Evolutionary conservation across 2,113 vertebrate genomes (phyloP), one percentile per base, ranked within the genome.

Genomic region (Hippocampus mohnikei): DNA sequence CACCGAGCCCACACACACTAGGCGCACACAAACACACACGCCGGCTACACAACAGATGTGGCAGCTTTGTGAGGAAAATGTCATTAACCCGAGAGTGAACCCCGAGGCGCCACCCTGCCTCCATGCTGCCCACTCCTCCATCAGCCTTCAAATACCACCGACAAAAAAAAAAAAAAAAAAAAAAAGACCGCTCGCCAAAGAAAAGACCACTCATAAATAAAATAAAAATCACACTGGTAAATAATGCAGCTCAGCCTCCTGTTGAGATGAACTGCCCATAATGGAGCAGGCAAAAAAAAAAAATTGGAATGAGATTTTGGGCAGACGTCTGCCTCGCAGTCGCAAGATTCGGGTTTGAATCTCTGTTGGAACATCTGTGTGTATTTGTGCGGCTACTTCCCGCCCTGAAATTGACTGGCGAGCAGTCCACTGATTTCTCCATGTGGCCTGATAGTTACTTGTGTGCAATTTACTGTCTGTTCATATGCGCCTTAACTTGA

Each of bases 141-240:
- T 71, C 75, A 73, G 65, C 63, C 21, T 79, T 78, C 67, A 86
- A 88, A 88, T 87, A 83, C 82, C 85, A 87, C 76, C 76, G 21
- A 25, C n/a, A 42, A 64, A 44, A 16, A 33, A 61, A 61, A 61
- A 27, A 29, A 15, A 5, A 46, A 46, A 20, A 8, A 5, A 52
- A 52, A 21, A 52, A 21, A 8, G 3, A 20, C 50, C 2, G 18
- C 20, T 20, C 20, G 20, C 52, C 52, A 53, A 53, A 21, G 20
- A 53, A 53, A 53, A 53, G 52, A 21, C 15, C 33, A 40, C 13
- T 61, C 16, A 62, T 62, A 62, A 62, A 62, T 62, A 62, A 62
- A 62, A 62, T 62, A 62, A 20, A 40, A 40, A 40, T 21, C 16
- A 1, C 60, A 59, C 13, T 62, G 67, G 88, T 88, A 74, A 88